A percentile compares a stretch with the other conserved stretches of the same genome.
Evolutionary conservation across 2,888 invertebrate genomes (phyloP).

Genomic region (Ormyrus thymus): DNA sequence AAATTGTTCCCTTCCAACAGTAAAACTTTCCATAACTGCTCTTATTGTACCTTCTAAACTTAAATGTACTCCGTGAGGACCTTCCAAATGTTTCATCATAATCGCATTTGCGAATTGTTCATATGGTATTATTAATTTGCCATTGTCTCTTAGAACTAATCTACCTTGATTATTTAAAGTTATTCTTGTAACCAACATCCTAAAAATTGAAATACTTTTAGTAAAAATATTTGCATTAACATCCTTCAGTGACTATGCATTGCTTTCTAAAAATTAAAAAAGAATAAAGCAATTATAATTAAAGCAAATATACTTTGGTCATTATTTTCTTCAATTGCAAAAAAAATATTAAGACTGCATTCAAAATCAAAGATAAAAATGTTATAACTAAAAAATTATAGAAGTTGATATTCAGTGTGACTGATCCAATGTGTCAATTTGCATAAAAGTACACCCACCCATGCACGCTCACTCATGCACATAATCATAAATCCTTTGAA

Average conservation of each 20-base stretch:
- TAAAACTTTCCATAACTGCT: conserved; percentile 90
- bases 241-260: background rate
- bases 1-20: conserved; percentile 88
- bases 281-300: too few species aligned
- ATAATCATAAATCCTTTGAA: too few species aligned
- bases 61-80: conserved; percentile 89
- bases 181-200: conserved; percentile 91
- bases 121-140: conserved; percentile 91
- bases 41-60: conserved; percentile 89
- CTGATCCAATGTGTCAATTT: too few species aligned
- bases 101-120: conserved; percentile 94
- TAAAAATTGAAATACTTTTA: conserved; percentile 72
- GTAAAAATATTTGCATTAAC: background rate
- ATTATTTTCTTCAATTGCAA: too few species aligned
- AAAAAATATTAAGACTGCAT: too few species aligned
- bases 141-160: conserved; percentile 88
- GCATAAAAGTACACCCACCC: too few species aligned
- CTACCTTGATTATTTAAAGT: conserved; percentile 90
- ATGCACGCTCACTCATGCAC: too few species aligned
- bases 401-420: too few species aligned
- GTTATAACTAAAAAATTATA: too few species aligned
- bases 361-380: too few species aligned
- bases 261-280: background rate
- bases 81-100: conserved; percentile 93
- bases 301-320: too few species aligned